A percentile compares a stretch with the other conserved stretches of the same genome.
Evolutionary conservation across 2,113 vertebrate genomes (phyloP).

Genomic region (Thomomys bottae): DNA sequence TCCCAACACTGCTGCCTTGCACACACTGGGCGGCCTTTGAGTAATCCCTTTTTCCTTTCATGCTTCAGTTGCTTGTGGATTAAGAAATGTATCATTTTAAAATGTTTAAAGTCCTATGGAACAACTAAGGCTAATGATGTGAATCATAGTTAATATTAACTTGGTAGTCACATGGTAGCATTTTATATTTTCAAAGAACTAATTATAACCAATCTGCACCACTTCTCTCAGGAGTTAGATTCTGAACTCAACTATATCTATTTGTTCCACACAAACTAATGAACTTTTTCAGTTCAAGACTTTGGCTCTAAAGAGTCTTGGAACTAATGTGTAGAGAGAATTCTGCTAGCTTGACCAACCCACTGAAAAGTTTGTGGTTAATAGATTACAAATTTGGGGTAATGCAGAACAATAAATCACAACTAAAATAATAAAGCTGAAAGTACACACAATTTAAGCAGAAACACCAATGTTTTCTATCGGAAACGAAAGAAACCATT

Average conservation of each 20-base stretch:
- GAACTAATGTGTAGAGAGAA: conserved; percentile 44
- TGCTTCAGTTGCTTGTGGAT: conserved; percentile 46
- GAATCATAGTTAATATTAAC: conserved; percentile 50
- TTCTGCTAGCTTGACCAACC: conserved; percentile 70
- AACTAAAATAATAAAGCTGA: conserved; percentile 85
- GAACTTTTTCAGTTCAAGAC: neutral
- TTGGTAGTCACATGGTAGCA: conserved; percentile 43
- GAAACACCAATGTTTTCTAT: conserved; percentile 84
- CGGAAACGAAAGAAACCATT: conserved; percentile 83
- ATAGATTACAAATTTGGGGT: conserved; percentile 82
- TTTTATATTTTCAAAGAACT: conserved; percentile 39
- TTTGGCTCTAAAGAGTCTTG: conserved; percentile 5
- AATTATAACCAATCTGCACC: conserved; percentile 3
- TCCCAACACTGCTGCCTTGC: neutral
- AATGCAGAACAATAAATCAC: conserved; percentile 83
- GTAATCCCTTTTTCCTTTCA: conserved; percentile 41
- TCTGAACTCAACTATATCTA: neutral
- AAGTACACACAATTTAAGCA: conserved; percentile 84
- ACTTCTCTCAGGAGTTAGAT: neutral
- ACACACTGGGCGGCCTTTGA: conserved; percentile 18
- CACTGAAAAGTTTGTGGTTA: conserved; percentile 74
- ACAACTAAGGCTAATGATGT: conserved; percentile 30
- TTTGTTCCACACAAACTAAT: conserved; percentile 30
- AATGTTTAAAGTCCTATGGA: conserved; percentile 60
- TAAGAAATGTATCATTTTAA: conserved; percentile 66